A percentile compares a stretch with the other conserved stretches of the same genome.
Evolutionary conservation across 2,113 vertebrate genomes (phyloP).

Genomic region (Herpailurus yagouaroundi): DNA sequence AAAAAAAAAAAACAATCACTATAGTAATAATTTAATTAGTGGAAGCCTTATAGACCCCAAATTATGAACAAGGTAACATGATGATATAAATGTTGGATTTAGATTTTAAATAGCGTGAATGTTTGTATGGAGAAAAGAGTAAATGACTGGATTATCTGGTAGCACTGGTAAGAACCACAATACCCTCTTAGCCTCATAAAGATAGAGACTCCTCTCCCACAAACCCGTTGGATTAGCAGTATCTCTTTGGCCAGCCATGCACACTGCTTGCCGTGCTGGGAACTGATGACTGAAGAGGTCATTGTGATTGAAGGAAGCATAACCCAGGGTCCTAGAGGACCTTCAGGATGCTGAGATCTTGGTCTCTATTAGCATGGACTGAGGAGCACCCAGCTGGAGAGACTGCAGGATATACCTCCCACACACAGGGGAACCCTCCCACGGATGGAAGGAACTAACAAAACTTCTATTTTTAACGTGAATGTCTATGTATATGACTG

Average conservation of each 20-base stretch:
- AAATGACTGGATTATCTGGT: background rate
- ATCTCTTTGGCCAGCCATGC: background rate
- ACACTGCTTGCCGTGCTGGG: background rate
- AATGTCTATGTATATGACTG: accelerated
- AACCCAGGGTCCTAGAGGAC: background rate
- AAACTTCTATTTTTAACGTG: background rate
- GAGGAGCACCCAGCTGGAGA: background rate
- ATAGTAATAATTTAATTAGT: background rate
- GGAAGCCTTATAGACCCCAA: background rate
- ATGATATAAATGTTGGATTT: background rate
- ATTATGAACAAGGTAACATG: background rate
- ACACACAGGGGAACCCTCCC: background rate
- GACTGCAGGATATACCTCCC: background rate
- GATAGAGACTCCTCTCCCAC: background rate
- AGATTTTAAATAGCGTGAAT: background rate
- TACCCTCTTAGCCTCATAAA: background rate
- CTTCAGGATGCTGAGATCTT: background rate
- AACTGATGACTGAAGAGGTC: background rate
- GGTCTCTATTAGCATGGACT: background rate
- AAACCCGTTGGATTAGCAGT: background rate
- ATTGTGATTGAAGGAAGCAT: background rate
- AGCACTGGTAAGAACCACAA: background rate
- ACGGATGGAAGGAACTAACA: background rate
- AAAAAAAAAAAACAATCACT: background rate
- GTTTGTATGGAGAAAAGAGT: background rate